Evolutionary conservation across 2,797 vertebrate species (phyloP).

Genomic region (Hylomyscus alleni): DNA sequence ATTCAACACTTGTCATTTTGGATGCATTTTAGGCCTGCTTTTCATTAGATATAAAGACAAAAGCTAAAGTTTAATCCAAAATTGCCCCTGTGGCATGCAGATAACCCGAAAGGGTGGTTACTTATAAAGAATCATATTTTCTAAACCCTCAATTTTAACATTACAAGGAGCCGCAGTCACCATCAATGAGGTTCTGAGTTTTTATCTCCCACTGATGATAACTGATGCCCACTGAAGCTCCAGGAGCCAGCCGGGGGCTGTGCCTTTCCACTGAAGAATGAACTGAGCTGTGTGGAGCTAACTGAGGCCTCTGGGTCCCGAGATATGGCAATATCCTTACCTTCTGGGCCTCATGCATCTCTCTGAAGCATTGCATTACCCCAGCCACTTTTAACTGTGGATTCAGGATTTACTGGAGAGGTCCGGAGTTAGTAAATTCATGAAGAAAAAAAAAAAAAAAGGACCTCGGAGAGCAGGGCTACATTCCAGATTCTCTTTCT

Average conservation of each 20-base stretch:
- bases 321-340: not conserved
- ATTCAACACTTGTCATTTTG: slow-evolving; percentile 2
- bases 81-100: not conserved
- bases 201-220: not conserved
- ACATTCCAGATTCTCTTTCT: not conserved
- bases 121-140: slow-evolving; percentile 37
- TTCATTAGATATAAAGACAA: slow-evolving; percentile 32
- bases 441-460: not conserved
- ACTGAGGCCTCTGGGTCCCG: not conserved
- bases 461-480: too few species aligned
- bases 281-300: not conserved
- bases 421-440: not conserved
- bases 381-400: not conserved
- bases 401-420: not conserved
- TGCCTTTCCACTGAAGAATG: not conserved
- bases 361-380: not conserved
- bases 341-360: not conserved
- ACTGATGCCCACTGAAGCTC: not conserved
- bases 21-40: not conserved
- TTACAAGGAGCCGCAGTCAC: not conserved
- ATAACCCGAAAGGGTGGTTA: not conserved
- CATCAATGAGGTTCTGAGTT: slow-evolving; percentile 3
- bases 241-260: not conserved
- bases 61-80: slow-evolving; percentile 38
- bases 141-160: slow-evolving; percentile 35